Base-by-base conservation (phyloP, 2,888 invertebrate species). In the Apamea sordens region DNA sequence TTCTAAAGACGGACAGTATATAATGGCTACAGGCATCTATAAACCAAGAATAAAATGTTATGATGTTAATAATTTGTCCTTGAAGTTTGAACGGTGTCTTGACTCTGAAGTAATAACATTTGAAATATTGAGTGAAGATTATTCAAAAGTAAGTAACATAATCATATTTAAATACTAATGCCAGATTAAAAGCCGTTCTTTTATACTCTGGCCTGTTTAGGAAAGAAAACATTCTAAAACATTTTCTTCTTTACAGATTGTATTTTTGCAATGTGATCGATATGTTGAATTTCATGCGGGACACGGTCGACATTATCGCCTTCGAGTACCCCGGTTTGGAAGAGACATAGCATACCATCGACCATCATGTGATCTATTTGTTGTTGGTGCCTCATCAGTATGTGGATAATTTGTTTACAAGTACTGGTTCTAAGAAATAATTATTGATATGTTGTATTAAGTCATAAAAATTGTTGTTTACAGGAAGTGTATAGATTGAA, bases 81-180 rank as follows among this genome's bases (percentile, higher is more conserved):
- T 99, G 91, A 99, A 99, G 96, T 99, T 99, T 97, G 99, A 99
- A 95, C 97, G 99, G 86, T 99, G 99, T 92, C 98, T 99, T 91
- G 99, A 99, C 96, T 98, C 99, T 0, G 99, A 99, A 97, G 99
- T 99, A 69, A 98, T 99, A n/a, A 98, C 98, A 84, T 99, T 99
- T 96, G 98, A 99, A 95, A 97, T 98, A 88, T 97, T 99, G 56
- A 99, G 99, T 90, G 99, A 99, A 91, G 99, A 99, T 95, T 99
- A 99, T 93, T 98, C 99, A 88, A 99, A 99, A 97, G 99, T 98
- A 95, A 75, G 80, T 71, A 78, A 70, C 21, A 41, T 64, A 18
- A 41, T n/a, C 5, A 64, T 53, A 7, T 32, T 61, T 28, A 36
- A 28, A 79, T 5, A 81, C 10, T 11, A 50, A 56, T n/a, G 50